phyloP scores from a whole-genome alignment of 2,113 vertebrate species.

The Abramis brama region DNA sequence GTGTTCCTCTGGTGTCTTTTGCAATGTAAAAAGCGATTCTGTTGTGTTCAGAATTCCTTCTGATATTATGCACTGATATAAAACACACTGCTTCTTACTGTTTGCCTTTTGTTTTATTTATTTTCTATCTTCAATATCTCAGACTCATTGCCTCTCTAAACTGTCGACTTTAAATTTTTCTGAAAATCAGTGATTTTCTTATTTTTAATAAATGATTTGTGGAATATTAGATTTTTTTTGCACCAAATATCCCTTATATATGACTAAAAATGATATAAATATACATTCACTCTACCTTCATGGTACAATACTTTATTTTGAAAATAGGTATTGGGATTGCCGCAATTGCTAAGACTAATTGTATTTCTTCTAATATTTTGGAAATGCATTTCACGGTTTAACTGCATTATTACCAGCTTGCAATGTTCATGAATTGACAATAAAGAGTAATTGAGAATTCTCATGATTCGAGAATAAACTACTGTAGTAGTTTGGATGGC shows the following conservation, averaged over 20 bases:
- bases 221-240: not conserved
- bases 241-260: not conserved
- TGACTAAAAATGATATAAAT: not conserved
- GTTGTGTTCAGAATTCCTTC: not conserved
- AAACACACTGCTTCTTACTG: not conserved
- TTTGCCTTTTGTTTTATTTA: not conserved
- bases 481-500: not conserved
- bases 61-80: not conserved
- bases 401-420: not conserved
- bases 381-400: not conserved
- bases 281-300: not conserved
- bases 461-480: no score
- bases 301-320: not conserved
- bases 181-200: not conserved
- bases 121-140: not conserved
- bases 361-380: slow-evolving; percentile 11
- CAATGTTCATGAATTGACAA: slow-evolving; percentile 4
- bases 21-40: not conserved
- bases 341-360: not conserved
- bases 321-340: no score
- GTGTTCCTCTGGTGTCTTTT: not conserved
- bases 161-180: not conserved
- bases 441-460: not conserved
- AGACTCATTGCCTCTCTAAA: not conserved
- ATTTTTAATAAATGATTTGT: slow-evolving; percentile 9